A percentile compares a stretch with the other conserved stretches of the same genome.
These are phyloP conservation scores for Petrocephalus microphthalmus DNA, from an alignment of 2,113 vertebrate genomes.

Conservation along the genomic window DNA sequence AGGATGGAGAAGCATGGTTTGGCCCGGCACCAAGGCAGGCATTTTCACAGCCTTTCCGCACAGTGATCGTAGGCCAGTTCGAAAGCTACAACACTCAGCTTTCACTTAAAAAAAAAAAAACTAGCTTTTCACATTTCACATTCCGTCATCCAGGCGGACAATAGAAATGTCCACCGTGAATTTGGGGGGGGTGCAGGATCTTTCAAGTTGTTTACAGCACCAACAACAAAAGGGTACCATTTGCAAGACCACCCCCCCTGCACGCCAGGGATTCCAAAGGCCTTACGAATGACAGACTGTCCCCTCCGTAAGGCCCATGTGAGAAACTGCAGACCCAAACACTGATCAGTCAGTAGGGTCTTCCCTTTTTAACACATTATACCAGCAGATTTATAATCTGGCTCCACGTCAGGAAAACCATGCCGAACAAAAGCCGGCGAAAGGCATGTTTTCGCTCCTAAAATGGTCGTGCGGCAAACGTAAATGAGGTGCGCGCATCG, in stretches of 20 bases:
- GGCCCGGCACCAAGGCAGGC: background rate
- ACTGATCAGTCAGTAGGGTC: conserved; percentile 17
- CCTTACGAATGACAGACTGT: conserved; percentile 26
- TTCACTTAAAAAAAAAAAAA: background rate
- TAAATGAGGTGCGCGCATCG: conserved; percentile 16
- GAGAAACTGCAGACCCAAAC: conserved; percentile 35
- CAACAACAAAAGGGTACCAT: conserved; percentile 12
- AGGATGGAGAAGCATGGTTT: background rate
- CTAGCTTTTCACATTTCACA: background rate
- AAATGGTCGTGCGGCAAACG: conserved; percentile 37
- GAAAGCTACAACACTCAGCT: background rate
- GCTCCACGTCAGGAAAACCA: conserved; percentile 8
- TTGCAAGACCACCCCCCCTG: background rate
- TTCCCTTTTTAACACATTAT: conserved; percentile 20
- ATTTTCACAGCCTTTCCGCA: background rate
- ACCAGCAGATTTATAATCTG: conserved; percentile 30
- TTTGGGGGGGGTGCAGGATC: background rate
- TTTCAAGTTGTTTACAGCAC: background rate
- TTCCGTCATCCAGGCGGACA: too few relatives aligned
- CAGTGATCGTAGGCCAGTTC: background rate
- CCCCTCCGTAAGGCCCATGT: background rate
- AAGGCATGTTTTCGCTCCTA: conserved; percentile 33
- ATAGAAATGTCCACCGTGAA: background rate
- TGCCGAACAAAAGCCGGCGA: conserved; percentile 25
- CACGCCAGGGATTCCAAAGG: background rate